A percentile compares a stretch with the other conserved stretches of the same genome.
These are phyloP conservation scores for Platyscapa corneri DNA, from an alignment of 1,140 invertebrate species.

Conservation along the genomic window DNA sequence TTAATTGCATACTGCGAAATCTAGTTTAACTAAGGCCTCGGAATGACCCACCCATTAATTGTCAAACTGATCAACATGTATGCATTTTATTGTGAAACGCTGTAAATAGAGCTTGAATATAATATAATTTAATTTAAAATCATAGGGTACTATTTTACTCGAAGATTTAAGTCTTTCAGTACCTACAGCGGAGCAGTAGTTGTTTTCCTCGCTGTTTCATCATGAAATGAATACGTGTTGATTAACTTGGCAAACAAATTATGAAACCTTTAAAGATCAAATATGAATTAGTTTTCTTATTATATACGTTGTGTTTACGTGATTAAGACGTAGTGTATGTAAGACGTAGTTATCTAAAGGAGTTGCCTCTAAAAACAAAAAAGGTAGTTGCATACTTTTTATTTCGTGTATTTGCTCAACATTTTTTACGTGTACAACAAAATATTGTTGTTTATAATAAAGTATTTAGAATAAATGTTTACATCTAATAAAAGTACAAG, in stretches of 20 bases:
- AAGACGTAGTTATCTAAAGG: background rate
- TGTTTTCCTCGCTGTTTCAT: no score
- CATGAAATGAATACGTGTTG: background rate
- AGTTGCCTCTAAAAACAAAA: background rate
- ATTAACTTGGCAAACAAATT: background rate
- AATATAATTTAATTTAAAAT: constrained; percentile 14
- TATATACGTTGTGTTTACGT: background rate
- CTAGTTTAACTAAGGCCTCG: background rate
- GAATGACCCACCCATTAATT: background rate
- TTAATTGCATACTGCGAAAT: background rate
- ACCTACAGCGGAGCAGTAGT: no score
- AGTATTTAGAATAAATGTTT: no score
- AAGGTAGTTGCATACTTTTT: background rate
- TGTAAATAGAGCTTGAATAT: background rate
- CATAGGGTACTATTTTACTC: background rate
- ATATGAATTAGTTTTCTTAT: background rate
- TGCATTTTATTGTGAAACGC: background rate
- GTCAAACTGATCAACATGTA: background rate
- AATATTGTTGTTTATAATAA: no score
- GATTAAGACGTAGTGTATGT: background rate
- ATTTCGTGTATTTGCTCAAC: background rate
- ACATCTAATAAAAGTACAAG: no score
- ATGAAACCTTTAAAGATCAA: background rate
- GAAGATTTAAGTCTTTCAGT: background rate
- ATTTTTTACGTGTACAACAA: no score